Percentiles rank a stretch among this genome's conserved stretches.
phyloP scores from a whole-genome alignment of 2,888 invertebrate genomes.

The Neuroscelio doddi region DNA sequence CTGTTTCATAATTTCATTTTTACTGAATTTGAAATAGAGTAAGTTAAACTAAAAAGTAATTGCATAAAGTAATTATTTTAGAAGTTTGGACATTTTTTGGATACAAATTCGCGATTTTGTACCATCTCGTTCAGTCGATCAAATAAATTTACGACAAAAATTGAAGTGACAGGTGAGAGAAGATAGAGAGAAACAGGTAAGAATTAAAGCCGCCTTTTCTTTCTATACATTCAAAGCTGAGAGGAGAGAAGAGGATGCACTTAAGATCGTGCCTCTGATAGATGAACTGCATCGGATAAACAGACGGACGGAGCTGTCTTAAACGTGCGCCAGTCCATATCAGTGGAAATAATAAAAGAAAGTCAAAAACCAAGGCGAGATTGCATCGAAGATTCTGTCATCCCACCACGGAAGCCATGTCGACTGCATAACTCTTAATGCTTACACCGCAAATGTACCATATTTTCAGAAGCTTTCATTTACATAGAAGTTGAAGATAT shows the following conservation, averaged over 20 bases:
- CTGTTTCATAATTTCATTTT: too few relatives aligned
- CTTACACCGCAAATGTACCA: conserved; percentile 28
- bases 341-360: conserved; percentile 24
- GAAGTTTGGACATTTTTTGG: too few relatives aligned
- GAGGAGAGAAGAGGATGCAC: conserved; percentile 34
- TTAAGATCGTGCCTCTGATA: conserved; percentile 48
- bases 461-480: conserved; percentile 50
- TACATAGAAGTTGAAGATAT: neutral
- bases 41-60: too few relatives aligned
- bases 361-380: conserved; percentile 43
- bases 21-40: too few relatives aligned
- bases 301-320: conserved; percentile 26
- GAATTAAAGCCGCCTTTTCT: conserved; percentile 27
- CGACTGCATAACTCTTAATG: conserved; percentile 48
- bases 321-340: conserved; percentile 38
- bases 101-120: too few relatives aligned
- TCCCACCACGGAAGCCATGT: conserved; percentile 59
- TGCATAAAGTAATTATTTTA: too few relatives aligned
- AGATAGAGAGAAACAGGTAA: conserved; percentile 22
- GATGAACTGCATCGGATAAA: conserved; percentile 31
- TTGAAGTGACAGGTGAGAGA: conserved; percentile 16
- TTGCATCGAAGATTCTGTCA: conserved; percentile 60
- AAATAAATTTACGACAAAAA: conserved; percentile 26
- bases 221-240: conserved; percentile 11
- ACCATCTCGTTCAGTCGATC: conserved; percentile 18